Evolutionary conservation across 2,797 vertebrate species (phyloP), one percentile per base, ranked within the genome.

Genomic region (Centropyge bicolor): DNA sequence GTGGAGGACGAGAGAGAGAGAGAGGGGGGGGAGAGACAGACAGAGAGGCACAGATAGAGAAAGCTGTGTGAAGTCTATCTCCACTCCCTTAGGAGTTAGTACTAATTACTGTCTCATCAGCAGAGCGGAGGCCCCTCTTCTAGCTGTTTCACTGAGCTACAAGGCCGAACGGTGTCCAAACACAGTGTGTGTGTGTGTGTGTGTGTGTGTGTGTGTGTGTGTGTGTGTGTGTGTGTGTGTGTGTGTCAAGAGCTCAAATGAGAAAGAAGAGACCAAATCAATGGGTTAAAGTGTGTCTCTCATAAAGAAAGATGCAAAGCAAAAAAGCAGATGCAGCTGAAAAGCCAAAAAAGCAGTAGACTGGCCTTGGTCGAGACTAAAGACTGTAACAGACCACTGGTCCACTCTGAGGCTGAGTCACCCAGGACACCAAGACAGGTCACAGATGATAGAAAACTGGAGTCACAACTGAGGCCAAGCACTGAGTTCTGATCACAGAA

Each of bases 61-160:
- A 79, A 73, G 72, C 78, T 69, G 51, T 61, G 70, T 78, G 86
- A 89, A 83, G 90, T 88, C 88, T 86, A 84, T 92, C 89, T 86
- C 68, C 48, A 59, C 78, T 92, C 91, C 90, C 91, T 80, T 40
- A 84, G 90, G 92, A 91, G 79, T 65, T 85, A 19, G 73, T 63
- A 85, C 90, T 92, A 91, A 93, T 94, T 93, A 92, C 86, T 55
- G 80, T 87, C 84, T 93, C 85, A 89, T 92, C 87, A 91, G 84
- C 57, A 51, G 73, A 90, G 82, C 85, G 80, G 70, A 86, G 83
- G 80, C 63, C 74, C 65, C 63, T 86, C 69, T 80, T 62, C 77
- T 55, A 78, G 82, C 82, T 38, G 76, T 89, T 84, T 80, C 79
- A 78, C 70, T 80, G 83, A 88, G 74, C 51, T 77, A 79, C 88